Evolutionary conservation across 2,888 invertebrate species (phyloP).

Genomic region (Osmoderma eremita): DNA sequence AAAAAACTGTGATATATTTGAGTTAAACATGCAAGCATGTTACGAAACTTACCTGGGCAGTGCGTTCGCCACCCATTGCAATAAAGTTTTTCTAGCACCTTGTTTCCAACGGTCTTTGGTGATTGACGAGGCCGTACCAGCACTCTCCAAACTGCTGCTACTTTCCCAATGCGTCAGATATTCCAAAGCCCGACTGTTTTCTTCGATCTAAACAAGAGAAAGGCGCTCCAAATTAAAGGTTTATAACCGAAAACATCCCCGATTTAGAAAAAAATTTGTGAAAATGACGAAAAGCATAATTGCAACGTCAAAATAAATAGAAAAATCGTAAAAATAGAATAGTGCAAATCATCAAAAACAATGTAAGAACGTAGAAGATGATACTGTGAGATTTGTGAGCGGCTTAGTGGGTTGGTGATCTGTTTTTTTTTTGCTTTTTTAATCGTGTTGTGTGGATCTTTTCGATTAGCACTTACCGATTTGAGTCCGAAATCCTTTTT

Average conservation of each 20-base stretch:
- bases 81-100: constrained; percentile 89
- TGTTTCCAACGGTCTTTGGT: constrained; percentile 79
- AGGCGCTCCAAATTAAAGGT: constrained; percentile 1
- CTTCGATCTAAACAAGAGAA: constrained; percentile 82
- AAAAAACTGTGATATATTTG: no score
- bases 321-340: no score
- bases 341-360: no score
- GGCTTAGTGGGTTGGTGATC: not conserved
- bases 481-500: constrained; percentile 60
- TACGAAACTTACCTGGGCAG: constrained; percentile 76
- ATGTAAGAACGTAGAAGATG: no score
- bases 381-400: no score
- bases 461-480: constrained; percentile 56
- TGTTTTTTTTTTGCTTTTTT: constrained; percentile 12
- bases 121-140: constrained; percentile 75
- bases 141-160: constrained; percentile 85
- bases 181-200: constrained; percentile 89
- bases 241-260: not conserved
- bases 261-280: not conserved
- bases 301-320: not conserved
- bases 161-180: constrained; percentile 85
- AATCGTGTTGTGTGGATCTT: constrained; percentile 4
- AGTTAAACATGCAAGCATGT: not conserved
- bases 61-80: constrained; percentile 95
- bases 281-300: constrained; percentile 12